These are phyloP conservation scores for Microcaecilia unicolor DNA, from an alignment of 2,797 vertebrate genomes.

Conservation along the genomic window DNA sequence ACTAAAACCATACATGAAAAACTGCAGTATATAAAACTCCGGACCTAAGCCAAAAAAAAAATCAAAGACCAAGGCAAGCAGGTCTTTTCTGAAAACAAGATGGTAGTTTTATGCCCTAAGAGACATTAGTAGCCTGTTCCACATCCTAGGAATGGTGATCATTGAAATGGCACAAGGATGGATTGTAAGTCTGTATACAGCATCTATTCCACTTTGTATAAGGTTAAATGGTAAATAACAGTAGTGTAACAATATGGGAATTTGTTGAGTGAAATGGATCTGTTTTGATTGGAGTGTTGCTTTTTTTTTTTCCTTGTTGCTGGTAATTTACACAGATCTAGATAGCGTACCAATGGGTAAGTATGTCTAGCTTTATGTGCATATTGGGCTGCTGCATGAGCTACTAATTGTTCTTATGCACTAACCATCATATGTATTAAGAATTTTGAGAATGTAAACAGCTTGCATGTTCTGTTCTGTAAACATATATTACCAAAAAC, in stretches of 20 bases:
- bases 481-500: slow-evolving; percentile 24
- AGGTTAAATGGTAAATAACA: slow-evolving; percentile 24
- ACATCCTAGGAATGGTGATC: no score
- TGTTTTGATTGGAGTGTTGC: slow-evolving; percentile 87
- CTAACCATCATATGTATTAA: slow-evolving; percentile 55
- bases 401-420: slow-evolving; percentile 61
- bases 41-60: no score
- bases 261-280: slow-evolving; percentile 46
- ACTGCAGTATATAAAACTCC: no score
- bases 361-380: slow-evolving; percentile 70
- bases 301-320: slow-evolving; percentile 81
- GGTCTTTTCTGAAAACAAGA: no score
- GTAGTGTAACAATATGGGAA: slow-evolving; percentile 37
- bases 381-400: slow-evolving; percentile 59
- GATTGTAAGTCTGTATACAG: slow-evolving; percentile 27
- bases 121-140: no score
- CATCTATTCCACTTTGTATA: slow-evolving; percentile 52
- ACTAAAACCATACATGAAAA: no score
- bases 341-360: slow-evolving; percentile 88
- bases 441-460: slow-evolving; percentile 29
- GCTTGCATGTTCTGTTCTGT: slow-evolving; percentile 53
- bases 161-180: slow-evolving; percentile 21
- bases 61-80: no score
- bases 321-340: slow-evolving; percentile 93
- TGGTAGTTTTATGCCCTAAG: no score